Evolutionary conservation across 1,140 invertebrate species (phyloP).

Genomic region (Drosophila kepulauana): DNA sequence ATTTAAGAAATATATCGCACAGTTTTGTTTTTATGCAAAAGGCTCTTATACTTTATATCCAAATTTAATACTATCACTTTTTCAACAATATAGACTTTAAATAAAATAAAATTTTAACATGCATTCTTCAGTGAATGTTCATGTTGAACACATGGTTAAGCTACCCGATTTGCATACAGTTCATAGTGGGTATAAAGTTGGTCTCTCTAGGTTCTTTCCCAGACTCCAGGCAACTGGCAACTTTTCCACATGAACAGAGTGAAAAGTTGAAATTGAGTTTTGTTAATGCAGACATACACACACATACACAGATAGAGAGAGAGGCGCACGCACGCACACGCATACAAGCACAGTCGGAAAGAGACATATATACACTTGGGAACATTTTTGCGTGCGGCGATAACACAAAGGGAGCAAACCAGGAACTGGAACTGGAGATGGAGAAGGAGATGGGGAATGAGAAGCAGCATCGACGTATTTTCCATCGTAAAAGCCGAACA

Average conservation of each 20-base stretch:
- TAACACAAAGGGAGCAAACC: conserved; percentile 29
- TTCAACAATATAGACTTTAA: no score
- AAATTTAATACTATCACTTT: no score
- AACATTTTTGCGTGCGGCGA: conserved; percentile 43
- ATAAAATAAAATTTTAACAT: no score
- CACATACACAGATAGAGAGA: conserved; percentile 14
- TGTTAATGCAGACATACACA: conserved; percentile 60
- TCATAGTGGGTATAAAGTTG: conserved; percentile 40
- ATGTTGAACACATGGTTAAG: no score
- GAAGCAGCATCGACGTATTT: conserved; percentile 20
- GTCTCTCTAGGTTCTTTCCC: conserved; percentile 31
- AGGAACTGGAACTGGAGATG: neutral
- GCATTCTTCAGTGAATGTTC: neutral
- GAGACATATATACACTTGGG: conserved; percentile 11
- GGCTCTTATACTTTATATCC: no score
- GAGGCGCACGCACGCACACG: conserved; percentile 16
- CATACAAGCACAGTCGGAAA: conserved; percentile 26
- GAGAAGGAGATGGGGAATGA: neutral
- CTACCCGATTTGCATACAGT: neutral
- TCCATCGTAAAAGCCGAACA: conserved; percentile 29
- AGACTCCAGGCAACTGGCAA: conserved; percentile 48
- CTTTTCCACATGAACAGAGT: conserved; percentile 69
- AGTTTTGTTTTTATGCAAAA: no score
- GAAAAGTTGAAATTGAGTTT: conserved; percentile 72
- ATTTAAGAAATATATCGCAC: no score